phyloP scores from a whole-genome alignment of 2,113 vertebrate genomes.

The Centropristis striata region DNA sequence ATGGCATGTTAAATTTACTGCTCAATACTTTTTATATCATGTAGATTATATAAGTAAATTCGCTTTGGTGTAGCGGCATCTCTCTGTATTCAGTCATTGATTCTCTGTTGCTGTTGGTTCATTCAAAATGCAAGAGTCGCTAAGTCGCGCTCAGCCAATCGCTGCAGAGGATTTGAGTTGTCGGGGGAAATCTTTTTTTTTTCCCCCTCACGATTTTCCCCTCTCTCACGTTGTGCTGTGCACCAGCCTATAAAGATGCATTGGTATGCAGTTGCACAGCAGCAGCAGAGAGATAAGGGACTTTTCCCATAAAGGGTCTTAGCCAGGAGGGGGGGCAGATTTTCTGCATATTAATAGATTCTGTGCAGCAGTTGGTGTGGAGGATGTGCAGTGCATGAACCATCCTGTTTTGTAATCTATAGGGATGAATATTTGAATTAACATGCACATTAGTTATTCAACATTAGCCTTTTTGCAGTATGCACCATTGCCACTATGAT shows the following conservation, averaged over 20 bases:
- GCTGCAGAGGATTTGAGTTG: constrained; percentile 56
- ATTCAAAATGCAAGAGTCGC: constrained; percentile 47
- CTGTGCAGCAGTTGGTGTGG: constrained; percentile 26
- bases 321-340: neutral
- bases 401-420: neutral
- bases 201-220: constrained; percentile 15
- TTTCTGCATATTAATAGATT: constrained; percentile 31
- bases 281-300: constrained; percentile 35
- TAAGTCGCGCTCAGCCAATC: constrained; percentile 61
- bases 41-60: too few species aligned
- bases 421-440: neutral
- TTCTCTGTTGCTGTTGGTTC: constrained; percentile 31
- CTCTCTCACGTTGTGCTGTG: constrained; percentile 25
- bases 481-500: neutral
- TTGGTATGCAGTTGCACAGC: constrained; percentile 21
- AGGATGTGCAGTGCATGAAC: constrained; percentile 1
- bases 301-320: constrained; percentile 26
- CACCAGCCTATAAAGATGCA: constrained; percentile 48
- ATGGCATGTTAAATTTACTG: neutral
- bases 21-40: neutral
- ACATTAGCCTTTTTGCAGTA: neutral
- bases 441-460: neutral
- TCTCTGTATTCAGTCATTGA: too few species aligned
- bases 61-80: neutral
- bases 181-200: constrained; percentile 46